Base-by-base conservation (phyloP, 2,888 invertebrate species). In the Heliconius aoede region DNA sequence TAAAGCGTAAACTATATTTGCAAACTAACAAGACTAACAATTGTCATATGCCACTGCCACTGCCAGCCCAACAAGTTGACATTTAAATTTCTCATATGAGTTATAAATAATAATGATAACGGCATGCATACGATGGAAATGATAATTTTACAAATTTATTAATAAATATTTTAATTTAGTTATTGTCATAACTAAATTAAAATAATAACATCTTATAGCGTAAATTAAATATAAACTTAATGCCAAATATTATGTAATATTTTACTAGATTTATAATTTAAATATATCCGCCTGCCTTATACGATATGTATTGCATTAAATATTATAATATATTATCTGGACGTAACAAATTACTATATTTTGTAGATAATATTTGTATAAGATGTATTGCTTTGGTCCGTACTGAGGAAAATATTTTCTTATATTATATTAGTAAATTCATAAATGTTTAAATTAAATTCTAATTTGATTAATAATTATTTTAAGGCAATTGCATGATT, bases 61-160 rank as follows among this genome's bases (percentile, higher is more conserved):
- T 46, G 79, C 76, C 73, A 80, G 69, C 61, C 74, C 64, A 76
- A 76, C 72, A 72, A 75, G 58, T 71, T 71, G 65, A 72, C 65
- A 74, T 73, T 51, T 69, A 55, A 64, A 24, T 18, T 72, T 26
- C 36, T 55, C 28, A 13, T 36, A 46, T 36, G 24, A 40, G 32
- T 64, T 21, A 55, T n/a, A 55, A 55, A 21, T 62, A 62, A 9
- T 32, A 62, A 32, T 62, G 21, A 61, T 28, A 61, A 30, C 8
- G 8, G 61, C 18, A 30, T 28, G 28, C 8, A 30, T 62, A 62
- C 28, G 30, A 21, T 28, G 30, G 18, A 32, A n/a, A 26, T 24
- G 4, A 60, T 60, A 24, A 60, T 24, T 13, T 24, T 13, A 26
- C 60, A 60, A 13, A 26, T 60, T 58, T 58, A 26, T 13, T 58